Percentiles rank a stretch among this genome's conserved stretches.
Conservation (phyloP, 1,140 invertebrate species). For the Copidosoma floridanum region DNA sequence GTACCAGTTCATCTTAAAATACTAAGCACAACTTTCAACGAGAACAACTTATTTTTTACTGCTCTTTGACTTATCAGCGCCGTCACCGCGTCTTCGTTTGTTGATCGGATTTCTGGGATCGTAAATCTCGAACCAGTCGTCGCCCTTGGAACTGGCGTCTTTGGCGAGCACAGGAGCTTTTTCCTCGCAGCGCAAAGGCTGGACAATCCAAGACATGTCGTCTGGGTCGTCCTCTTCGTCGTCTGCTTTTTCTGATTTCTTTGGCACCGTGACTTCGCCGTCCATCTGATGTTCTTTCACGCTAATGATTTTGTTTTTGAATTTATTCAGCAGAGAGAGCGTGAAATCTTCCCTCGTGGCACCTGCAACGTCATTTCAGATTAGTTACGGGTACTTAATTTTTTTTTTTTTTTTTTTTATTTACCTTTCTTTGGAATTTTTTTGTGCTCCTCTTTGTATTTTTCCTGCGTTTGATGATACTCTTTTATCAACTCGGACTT, state of each 20-base stretch:
- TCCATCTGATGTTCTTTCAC: conserved; percentile 59
- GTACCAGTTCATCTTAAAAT: too few relatives aligned
- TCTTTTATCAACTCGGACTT: conserved; percentile 68
- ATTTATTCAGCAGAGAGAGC: conserved; percentile 76
- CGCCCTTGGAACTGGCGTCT: conserved; percentile 90
- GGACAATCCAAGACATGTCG: conserved; percentile 72
- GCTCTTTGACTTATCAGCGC: neutral
- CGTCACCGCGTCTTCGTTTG: conserved; percentile 77
- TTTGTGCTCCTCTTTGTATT: conserved; percentile 71
- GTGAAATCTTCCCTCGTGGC: conserved; percentile 67
- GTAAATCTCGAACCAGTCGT: conserved; percentile 95
- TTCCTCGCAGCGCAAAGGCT: conserved; percentile 78
- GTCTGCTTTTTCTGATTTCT: conserved; percentile 41
- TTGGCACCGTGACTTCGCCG: conserved; percentile 22
- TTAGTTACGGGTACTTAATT: neutral
- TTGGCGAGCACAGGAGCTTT: conserved; percentile 79
- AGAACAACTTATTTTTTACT: too few relatives aligned
- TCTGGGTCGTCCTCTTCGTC: conserved; percentile 52
- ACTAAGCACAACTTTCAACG: too few relatives aligned
- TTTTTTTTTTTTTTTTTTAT: neutral
- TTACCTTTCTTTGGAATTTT: conserved; percentile 68
- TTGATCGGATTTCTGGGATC: conserved; percentile 94
- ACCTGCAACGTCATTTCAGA: conserved; percentile 30
- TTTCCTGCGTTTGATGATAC: conserved; percentile 74
- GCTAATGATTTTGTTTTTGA: conserved; percentile 73